Evolutionary conservation across 2,797 vertebrate genomes (phyloP).

Genomic region (Pangasius krempfi): DNA sequence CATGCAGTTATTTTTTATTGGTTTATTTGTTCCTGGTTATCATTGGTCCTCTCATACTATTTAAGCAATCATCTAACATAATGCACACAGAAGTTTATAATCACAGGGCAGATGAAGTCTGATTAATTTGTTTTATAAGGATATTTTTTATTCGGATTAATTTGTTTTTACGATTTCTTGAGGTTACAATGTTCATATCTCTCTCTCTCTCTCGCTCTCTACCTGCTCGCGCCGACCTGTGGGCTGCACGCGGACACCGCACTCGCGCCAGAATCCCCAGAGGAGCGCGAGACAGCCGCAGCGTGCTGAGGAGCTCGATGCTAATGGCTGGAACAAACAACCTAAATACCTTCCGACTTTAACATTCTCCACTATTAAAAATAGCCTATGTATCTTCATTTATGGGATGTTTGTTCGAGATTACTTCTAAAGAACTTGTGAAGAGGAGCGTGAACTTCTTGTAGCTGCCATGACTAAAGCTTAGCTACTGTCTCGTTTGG

Average conservation of each 20-base stretch:
- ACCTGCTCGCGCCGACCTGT: background rate
- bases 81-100: too few relatives aligned
- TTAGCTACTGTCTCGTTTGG: background rate
- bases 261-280: background rate
- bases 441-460: background rate
- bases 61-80: too few relatives aligned
- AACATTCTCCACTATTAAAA: background rate
- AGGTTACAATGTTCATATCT: too few relatives aligned
- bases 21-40: too few relatives aligned
- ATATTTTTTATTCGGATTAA: too few relatives aligned
- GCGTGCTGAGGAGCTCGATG: background rate
- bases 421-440: background rate
- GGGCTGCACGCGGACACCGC: conserved; percentile 5
- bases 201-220: background rate
- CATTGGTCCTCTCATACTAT: too few relatives aligned
- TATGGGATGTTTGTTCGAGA: background rate
- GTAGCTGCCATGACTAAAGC: conserved; percentile 1
- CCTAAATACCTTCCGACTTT: background rate
- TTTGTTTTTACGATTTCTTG: too few relatives aligned
- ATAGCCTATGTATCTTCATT: background rate
- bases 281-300: background rate
- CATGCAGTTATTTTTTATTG: too few relatives aligned
- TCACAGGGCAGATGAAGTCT: too few relatives aligned
- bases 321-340: conserved; percentile 1
- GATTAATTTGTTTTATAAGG: too few relatives aligned